A percentile compares a stretch with the other conserved stretches of the same genome.
Evolutionary conservation across 2,113 vertebrate species (phyloP).

Genomic region (Prietella phreatophila): DNA sequence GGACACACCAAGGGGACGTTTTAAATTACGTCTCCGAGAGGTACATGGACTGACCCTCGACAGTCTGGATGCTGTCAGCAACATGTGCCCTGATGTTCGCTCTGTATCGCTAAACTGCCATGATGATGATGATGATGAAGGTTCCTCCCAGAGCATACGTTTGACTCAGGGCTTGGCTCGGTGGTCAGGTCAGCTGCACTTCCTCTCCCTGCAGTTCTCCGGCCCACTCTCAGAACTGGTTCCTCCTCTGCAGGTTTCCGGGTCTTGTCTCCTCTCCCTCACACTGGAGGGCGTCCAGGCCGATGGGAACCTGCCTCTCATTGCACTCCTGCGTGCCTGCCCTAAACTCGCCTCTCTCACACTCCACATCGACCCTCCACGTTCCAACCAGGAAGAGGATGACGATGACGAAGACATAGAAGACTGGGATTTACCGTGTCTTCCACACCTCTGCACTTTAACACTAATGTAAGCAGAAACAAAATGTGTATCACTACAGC

Average conservation of each 20-base stretch:
- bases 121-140: conserved; percentile 21
- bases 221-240: conserved; percentile 60
- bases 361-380: conserved; percentile 62
- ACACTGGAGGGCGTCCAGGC: conserved; percentile 69
- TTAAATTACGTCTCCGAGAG: conserved; percentile 62
- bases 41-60: conserved; percentile 58
- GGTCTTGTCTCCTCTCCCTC: conserved; percentile 64
- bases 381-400: conserved; percentile 31
- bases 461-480: conserved; percentile 64
- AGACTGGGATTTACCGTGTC: conserved; percentile 55
- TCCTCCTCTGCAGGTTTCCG: conserved; percentile 56
- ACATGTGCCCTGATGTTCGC: conserved; percentile 63
- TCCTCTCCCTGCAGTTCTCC: conserved; percentile 60
- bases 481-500: not conserved
- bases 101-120: conserved; percentile 60
- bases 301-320: conserved; percentile 53
- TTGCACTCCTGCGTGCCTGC: conserved; percentile 64
- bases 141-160: conserved; percentile 6
- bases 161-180: conserved; percentile 57
- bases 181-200: conserved; percentile 63
- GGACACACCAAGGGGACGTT: not conserved
- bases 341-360: conserved; percentile 65
- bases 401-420: conserved; percentile 34
- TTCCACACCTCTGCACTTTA: conserved; percentile 66
- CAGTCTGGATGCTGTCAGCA: conserved; percentile 57